Evolutionary conservation across 2,888 invertebrate genomes (phyloP), one percentile per base, ranked within the genome.

Genomic region (Panopea generosa): DNA sequence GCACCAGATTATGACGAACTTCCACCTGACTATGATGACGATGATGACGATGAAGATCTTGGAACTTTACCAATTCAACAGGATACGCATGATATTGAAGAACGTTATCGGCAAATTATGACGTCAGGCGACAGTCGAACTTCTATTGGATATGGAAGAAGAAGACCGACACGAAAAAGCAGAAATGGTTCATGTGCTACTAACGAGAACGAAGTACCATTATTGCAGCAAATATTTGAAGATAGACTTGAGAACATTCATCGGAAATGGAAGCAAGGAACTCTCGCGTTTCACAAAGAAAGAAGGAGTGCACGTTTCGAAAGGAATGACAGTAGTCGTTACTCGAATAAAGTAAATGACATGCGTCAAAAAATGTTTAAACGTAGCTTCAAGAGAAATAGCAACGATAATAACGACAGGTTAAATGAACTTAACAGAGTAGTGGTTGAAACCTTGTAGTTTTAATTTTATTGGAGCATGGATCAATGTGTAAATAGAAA

Each of bases 141-240:
- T 11, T 69, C 77, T 20, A 53, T 77, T 9, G 61, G 76, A 57
- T 65, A 43, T 18, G 62, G 68, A 14, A 50, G 74, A 0, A 57
- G 60, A 1, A 67, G 61, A 56, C 33, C 45, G 14, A 63, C 59
- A 40, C 65, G 72, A 52, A 77, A 76, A 29, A 65, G 67, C 18
- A 56, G 73, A 45, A 69, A 83, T 24, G 40, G 56, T 43, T 71
- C 77, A 18, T 77, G 77, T 16, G 67, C 78, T 50, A 79, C 84
- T n/a, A 69, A 70, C 11, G 82, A 77, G 16, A 83, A 78, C 22
- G 73, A 83, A 27, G 83, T 87, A 14, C 88, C 89, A 0, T 55
- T 85, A 43, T 79, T 88, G 49, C 86, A 88, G 75, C 87, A 87
- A 71, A 88, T 89, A 66, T 86, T 89, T 77, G 86, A 88, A 74